phyloP scores from a whole-genome alignment of 2,888 invertebrate genomes.

The Stenolophus ochropezus region DNA sequence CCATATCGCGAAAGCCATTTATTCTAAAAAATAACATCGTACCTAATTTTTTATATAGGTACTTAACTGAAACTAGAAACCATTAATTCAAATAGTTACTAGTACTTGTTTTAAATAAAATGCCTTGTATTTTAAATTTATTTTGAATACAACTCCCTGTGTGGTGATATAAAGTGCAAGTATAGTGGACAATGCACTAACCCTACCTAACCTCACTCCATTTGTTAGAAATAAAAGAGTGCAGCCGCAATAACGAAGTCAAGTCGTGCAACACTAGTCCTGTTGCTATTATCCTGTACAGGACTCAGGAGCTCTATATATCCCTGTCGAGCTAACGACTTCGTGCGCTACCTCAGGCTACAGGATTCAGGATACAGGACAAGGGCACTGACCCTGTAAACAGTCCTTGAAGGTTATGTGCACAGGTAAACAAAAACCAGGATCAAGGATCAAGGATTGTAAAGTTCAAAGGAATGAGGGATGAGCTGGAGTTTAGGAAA shows the following conservation, averaged over 20 bases:
- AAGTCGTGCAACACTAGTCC: not conserved
- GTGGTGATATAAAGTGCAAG: too few species aligned
- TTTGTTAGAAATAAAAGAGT: not conserved
- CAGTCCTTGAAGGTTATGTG: not conserved
- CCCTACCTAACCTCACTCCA: not conserved
- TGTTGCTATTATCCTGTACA: not conserved
- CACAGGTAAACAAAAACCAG: not conserved
- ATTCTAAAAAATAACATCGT: too few species aligned
- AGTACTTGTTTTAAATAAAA: too few species aligned
- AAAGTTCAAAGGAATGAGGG: not conserved
- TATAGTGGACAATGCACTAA: too few species aligned
- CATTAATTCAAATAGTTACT: too few species aligned
- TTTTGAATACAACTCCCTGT: too few species aligned
- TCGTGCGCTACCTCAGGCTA: constrained; percentile 27
- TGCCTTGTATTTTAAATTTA: too few species aligned
- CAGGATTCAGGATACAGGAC: not conserved
- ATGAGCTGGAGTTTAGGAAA: too few species aligned
- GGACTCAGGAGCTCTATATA: constrained; percentile 26
- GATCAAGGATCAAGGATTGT: not conserved
- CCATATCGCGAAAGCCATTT: too few species aligned
- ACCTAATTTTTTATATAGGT: too few species aligned
- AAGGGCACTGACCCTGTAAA: not conserved
- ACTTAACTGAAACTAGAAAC: too few species aligned
- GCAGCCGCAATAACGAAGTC: not conserved
- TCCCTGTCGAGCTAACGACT: constrained; percentile 38